Evolutionary conservation across 2,113 vertebrate species (phyloP).

Genomic region (Panurus biarmicus): DNA sequence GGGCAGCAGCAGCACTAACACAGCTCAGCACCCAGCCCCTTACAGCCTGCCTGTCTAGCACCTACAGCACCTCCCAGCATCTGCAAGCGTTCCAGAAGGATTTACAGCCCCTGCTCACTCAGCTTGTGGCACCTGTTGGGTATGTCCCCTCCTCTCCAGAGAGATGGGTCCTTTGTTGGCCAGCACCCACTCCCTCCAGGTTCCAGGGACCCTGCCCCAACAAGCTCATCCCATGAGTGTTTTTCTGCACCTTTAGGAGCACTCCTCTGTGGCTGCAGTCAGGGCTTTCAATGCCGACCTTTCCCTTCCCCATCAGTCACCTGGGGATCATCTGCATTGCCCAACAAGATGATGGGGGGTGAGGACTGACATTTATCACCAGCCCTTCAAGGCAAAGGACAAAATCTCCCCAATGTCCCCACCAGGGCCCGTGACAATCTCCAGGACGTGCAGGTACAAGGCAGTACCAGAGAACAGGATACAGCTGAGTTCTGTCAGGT

Average conservation of each 20-base stretch:
- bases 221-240: background rate
- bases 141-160: background rate
- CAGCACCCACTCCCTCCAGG: rapidly evolving
- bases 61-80: background rate
- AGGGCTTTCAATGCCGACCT: background rate
- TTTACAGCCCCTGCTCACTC: background rate
- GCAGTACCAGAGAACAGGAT: background rate
- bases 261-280: rapidly evolving
- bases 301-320: background rate
- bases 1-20: background rate
- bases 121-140: rapidly evolving
- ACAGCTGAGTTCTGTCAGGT: background rate
- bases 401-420: background rate
- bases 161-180: rapidly evolving
- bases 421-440: rapidly evolving
- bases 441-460: background rate
- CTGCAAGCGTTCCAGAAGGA: background rate
- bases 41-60: rapidly evolving
- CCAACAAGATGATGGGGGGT: rapidly evolving
- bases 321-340: background rate
- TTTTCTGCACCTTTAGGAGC: rapidly evolving
- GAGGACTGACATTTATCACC: background rate
- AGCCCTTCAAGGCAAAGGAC: background rate
- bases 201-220: rapidly evolving
- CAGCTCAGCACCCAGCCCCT: background rate